Percentiles rank a stretch among this genome's conserved stretches.
These are phyloP conservation scores for Dryococelus australis DNA, from an alignment of 2,888 invertebrate genomes.

Conservation along the genomic window DNA sequence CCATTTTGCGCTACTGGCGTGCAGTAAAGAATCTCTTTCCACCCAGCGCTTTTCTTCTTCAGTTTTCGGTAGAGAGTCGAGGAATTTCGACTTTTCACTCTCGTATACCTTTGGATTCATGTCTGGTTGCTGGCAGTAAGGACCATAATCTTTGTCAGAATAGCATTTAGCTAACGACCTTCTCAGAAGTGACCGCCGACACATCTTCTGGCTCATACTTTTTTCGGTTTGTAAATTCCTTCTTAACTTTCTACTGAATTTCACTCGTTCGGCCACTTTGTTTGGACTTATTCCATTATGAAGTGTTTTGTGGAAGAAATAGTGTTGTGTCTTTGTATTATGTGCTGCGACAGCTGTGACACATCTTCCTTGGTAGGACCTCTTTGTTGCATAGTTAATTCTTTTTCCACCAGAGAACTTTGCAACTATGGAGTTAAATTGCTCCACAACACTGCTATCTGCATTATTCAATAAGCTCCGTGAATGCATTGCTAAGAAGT, in stretches of 20 bases:
- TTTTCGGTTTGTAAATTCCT: not conserved
- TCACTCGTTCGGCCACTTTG: not conserved
- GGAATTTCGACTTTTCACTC: slow-evolving; percentile 1
- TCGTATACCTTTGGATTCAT: slow-evolving; percentile 17
- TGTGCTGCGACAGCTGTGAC: slow-evolving; percentile 29
- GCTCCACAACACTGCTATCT: slow-evolving; percentile 35
- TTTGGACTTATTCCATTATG: slow-evolving; percentile 23
- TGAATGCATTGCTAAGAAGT: slow-evolving; percentile 31
- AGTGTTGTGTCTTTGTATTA: slow-evolving; percentile 31
- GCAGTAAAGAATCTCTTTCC: slow-evolving; percentile 36
- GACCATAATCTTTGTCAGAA: slow-evolving; percentile 27
- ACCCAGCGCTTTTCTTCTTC: slow-evolving; percentile 51
- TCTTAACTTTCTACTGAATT: slow-evolving; percentile 13
- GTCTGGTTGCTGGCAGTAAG: slow-evolving; percentile 19
- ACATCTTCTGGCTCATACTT: not conserved
- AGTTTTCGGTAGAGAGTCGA: not conserved
- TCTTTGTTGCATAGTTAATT: slow-evolving; percentile 36
- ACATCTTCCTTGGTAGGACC: slow-evolving; percentile 37
- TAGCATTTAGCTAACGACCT: not conserved
- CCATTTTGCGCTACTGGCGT: not conserved
- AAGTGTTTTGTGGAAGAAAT: slow-evolving; percentile 21
- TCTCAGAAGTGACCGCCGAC: not conserved
- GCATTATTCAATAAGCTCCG: slow-evolving; percentile 46
- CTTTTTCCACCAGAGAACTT: slow-evolving; percentile 39
- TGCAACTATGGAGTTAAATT: slow-evolving; percentile 32